Base-by-base conservation (phyloP, 2,113 vertebrate species). In the Bufo bufo region DNA sequence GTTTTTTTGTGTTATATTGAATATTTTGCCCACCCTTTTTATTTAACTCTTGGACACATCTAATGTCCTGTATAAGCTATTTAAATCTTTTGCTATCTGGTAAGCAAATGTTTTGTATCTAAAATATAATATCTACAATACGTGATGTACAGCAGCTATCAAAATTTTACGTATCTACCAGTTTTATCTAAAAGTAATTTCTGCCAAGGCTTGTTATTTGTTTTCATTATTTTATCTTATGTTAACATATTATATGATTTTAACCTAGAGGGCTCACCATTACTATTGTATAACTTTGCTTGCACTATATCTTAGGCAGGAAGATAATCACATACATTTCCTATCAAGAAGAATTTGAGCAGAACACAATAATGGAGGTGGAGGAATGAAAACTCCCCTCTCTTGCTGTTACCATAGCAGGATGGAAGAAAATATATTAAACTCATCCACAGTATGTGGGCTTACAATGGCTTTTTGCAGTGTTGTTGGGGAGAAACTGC, bases 381-480 rank as follows among this genome's bases (percentile, higher is more conserved):
- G 75, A 49, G 52, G 71, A 77, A 88, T 58, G 11, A 78, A 84
- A 49, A 84, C 65, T 89, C 61, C 87, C 66, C 77, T 85, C 45
- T 23, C 58, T 86, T 86, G 63, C 66, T 82, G 49, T 58, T 66
- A 56, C 23, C 0, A 0, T 4, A 4, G 85, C 56, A 84, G 89
- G 0, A 47, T 49, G 82, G 45, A 43, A 89, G 81, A 78, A 84
- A 52, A 77, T 52, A 83, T 77, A 75, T 77, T 82, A 71, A 17
- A 82, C 52, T 82, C 43, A 47, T 61, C 50, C 65, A 74, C 71
- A 59, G 47, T 52, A 74, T 89, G 81, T 78, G 82, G 87, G 72
- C 82, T 78, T 84, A 77, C 87, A 84, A 89, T 84, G 82, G 81
- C 81, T 78, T 84, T 88, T 84, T 78, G 61, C 81, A 84, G 82